These are phyloP conservation scores for Siphlonurus alternatus DNA, from an alignment of 2,888 invertebrate species.

Conservation along the genomic window DNA sequence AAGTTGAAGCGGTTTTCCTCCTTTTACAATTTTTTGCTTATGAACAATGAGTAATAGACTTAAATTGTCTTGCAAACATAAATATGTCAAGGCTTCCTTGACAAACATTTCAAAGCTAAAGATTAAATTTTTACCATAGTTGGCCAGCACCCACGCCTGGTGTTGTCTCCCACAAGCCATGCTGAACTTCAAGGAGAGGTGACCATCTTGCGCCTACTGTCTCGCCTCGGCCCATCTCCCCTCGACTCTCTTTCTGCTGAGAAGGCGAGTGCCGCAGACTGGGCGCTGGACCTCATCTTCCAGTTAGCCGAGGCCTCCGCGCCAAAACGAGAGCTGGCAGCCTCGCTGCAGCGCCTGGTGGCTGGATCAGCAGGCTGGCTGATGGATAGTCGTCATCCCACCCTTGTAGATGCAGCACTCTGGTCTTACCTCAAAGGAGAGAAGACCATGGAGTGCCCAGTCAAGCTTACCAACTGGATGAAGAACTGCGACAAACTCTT, in stretches of 20 bases:
- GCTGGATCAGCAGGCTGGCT: background rate
- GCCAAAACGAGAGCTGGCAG: background rate
- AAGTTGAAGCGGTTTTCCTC: too few species aligned
- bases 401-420: background rate
- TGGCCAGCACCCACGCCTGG: background rate
- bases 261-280: background rate
- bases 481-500: background rate
- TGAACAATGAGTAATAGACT: too few species aligned
- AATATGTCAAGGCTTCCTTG: too few species aligned
- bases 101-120: too few species aligned
- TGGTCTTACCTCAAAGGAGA: background rate
- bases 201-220: background rate
- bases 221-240: background rate
- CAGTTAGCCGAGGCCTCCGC: background rate
- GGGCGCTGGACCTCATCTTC: background rate
- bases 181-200: background rate
- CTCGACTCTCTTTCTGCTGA: background rate
- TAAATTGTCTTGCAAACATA: too few species aligned
- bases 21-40: too few species aligned
- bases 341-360: background rate
- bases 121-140: too few species aligned
- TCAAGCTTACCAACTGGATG: background rate
- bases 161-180: background rate
- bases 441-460: background rate
- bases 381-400: background rate